phyloP scores from a whole-genome alignment of 1,140 invertebrate species.

The Acyrthosiphon pisum region DNA sequence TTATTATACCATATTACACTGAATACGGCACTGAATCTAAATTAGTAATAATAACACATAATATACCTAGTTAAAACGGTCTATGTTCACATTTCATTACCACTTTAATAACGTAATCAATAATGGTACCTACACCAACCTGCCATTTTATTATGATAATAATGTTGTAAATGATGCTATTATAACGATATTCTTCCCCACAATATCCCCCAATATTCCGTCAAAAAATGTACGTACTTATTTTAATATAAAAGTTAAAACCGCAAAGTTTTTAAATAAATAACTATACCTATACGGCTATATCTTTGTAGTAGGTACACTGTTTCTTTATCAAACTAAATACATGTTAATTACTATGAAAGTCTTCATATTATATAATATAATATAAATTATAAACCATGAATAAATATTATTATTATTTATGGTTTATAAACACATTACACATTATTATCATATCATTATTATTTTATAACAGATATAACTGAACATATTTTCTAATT shows the following conservation, averaged over 20 bases:
- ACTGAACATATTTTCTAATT: no score
- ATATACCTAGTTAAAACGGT: neutral
- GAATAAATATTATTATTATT: neutral
- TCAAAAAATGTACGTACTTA: neutral
- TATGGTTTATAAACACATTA: neutral
- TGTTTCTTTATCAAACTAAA: neutral
- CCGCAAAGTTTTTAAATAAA: neutral
- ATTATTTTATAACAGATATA: no score
- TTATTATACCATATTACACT: neutral
- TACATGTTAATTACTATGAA: neutral
- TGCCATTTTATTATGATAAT: neutral
- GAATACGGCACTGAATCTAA: neutral
- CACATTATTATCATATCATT: no score
- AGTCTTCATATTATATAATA: neutral
- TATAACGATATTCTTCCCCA: neutral
- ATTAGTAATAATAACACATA: neutral
- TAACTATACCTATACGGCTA: neutral
- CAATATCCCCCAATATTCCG: neutral
- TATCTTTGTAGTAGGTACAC: neutral
- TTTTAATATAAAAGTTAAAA: neutral
- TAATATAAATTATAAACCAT: no score
- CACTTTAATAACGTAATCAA: neutral
- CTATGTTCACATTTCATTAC: neutral
- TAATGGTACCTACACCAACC: neutral
- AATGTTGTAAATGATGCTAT: neutral